phyloP scores from a whole-genome alignment of 2,888 invertebrate genomes.

The Drosophila putrida region DNA sequence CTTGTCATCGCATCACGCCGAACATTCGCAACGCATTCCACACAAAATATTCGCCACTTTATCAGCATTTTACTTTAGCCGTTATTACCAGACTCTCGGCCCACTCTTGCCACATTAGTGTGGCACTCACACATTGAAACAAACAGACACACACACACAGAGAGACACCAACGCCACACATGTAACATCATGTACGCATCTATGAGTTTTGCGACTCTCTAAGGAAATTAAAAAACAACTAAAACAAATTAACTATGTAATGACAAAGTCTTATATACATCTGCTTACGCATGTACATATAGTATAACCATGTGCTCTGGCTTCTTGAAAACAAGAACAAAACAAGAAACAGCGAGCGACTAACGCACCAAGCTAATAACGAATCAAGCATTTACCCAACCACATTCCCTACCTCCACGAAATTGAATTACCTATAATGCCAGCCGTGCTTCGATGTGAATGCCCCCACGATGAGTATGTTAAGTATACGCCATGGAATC shows the following conservation, averaged over 20 bases:
- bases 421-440: slow-evolving; percentile 63
- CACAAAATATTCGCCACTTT: slow-evolving; percentile 74
- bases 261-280: slow-evolving; percentile 69
- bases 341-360: slow-evolving; percentile 18
- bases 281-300: slow-evolving; percentile 10
- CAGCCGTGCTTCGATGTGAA: background rate
- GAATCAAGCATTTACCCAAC: slow-evolving; percentile 54
- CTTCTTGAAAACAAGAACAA: slow-evolving; percentile 23
- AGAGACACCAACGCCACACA: slow-evolving; percentile 13
- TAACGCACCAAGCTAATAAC: slow-evolving; percentile 24
- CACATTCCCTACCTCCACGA: slow-evolving; percentile 13
- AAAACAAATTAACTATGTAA: slow-evolving; percentile 79
- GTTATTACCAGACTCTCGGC: slow-evolving; percentile 65
- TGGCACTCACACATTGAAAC: slow-evolving; percentile 13
- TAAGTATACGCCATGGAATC: slow-evolving; percentile 78
- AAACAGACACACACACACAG: slow-evolving; percentile 10
- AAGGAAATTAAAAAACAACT: slow-evolving; percentile 80
- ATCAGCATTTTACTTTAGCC: slow-evolving; percentile 78
- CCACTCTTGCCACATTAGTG: slow-evolving; percentile 69
- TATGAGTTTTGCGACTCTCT: slow-evolving; percentile 72
- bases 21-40: slow-evolving; percentile 59
- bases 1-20: slow-evolving; percentile 75
- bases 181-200: slow-evolving; percentile 42
- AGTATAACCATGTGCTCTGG: slow-evolving; percentile 14
- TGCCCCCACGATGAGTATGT: slow-evolving; percentile 14